phyloP scores from a whole-genome alignment of 2,888 invertebrate species.

The Acholoe squamosa region DNA sequence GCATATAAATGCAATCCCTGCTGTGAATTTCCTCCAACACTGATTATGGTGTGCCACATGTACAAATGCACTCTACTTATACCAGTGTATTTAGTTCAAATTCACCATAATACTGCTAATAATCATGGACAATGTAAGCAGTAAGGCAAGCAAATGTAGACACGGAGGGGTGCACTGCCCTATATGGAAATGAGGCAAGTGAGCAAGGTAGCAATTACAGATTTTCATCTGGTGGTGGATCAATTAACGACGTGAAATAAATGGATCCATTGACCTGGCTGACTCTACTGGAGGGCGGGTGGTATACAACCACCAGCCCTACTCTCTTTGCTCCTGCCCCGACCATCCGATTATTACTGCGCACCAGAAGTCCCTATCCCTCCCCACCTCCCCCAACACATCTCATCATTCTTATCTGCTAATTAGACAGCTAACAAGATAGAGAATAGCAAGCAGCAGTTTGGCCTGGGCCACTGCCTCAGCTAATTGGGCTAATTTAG shows the following conservation, averaged over 20 bases:
- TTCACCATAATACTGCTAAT: too few species aligned
- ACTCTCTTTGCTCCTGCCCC: not conserved
- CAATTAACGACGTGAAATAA: conserved; percentile 56
- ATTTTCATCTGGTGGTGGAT: conserved; percentile 43
- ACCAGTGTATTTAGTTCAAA: too few species aligned
- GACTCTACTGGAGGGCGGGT: not conserved
- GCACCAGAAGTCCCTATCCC: not conserved
- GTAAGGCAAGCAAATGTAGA: not conserved
- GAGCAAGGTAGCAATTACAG: conserved; percentile 46
- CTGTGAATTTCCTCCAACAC: too few species aligned
- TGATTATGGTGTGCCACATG: too few species aligned
- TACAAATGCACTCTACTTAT: too few species aligned
- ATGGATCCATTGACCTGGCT: conserved; percentile 34
- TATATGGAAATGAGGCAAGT: conserved; percentile 42
- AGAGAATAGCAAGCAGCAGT: conserved; percentile 39
- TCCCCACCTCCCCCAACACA: not conserved
- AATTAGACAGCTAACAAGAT: conserved; percentile 52
- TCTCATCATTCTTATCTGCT: conserved; percentile 48
- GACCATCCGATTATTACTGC: conserved; percentile 18
- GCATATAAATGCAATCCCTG: too few species aligned
- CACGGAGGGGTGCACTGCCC: conserved; percentile 24
- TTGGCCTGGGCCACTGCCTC: conserved; percentile 13
- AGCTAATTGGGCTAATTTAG: conserved; percentile 47
- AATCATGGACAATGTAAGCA: too few species aligned
- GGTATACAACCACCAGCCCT: not conserved